Base-by-base conservation (phyloP, 2,888 invertebrate species). In the Linnaemya tessellans region DNA sequence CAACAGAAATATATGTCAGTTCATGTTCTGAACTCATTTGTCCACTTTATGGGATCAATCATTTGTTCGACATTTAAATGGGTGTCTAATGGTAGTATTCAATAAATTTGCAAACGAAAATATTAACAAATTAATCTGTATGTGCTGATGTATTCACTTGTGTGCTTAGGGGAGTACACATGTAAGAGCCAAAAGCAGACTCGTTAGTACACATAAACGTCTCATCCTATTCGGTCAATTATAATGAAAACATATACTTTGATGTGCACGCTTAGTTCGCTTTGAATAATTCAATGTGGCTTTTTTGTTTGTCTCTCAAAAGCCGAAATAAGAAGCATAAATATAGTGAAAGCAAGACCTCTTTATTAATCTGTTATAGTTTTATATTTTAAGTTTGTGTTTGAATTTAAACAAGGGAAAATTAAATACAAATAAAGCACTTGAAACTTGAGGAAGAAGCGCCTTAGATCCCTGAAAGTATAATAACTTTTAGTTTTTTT, bases 1-100 rank as follows among this genome's bases (percentile, higher is more conserved):
- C 35, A 60, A 20, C 15, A 56, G 3, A 49, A 35, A 49, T 64
- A 38, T 46, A 49, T 80, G 25, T 58, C 62, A 75, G 71, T 65
- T 79, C 82, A 78, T 83, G 80, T 75, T 86, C 10, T 67, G 60
- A 25, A 77, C 70, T 73, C 80, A 86, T 84, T 86, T 87, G 80
- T 68, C 71, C 70, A 56, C 81, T 81, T 84, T 78, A 86, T 84
- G 74, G 71, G 86, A 80, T 88, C 86, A 87, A 86, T 85, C 84
- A 86, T 83, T 85, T 86, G 82, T 81, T 80, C 80, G 87, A 75
- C 84, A 88, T 87, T 87, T 85, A 83, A 88, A 87, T 88, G 87
- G 81, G 70, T 86, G 86, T 82, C 84, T 77, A 86, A 87, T 86
- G 80, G 58, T 38, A 41, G 35, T 46, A 67, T 58, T 62, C 35